These are phyloP conservation scores for Meta bourneti DNA, from an alignment of 2,888 invertebrate species.

Conservation along the genomic window DNA sequence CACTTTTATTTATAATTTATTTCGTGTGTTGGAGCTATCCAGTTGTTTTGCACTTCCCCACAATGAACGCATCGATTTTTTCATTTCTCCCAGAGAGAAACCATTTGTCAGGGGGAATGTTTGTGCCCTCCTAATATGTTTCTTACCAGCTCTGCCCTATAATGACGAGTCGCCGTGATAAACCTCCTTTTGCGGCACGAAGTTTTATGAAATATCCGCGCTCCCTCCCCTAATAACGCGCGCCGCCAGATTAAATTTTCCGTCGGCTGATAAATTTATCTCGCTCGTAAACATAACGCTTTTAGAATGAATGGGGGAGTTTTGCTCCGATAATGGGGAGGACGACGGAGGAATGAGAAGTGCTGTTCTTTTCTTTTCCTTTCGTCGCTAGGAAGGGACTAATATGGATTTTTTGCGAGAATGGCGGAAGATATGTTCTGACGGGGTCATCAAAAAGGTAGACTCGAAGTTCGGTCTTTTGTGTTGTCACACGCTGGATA, in stretches of 20 bases:
- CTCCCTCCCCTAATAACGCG: slow-evolving; percentile 4
- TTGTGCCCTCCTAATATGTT: slow-evolving; percentile 40
- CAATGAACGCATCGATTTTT: slow-evolving; percentile 11
- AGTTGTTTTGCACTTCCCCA: slow-evolving; percentile 11
- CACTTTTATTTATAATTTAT: slow-evolving; percentile 1
- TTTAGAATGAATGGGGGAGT: too few relatives aligned
- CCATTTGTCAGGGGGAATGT: slow-evolving; percentile 46
- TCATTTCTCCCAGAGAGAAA: slow-evolving; percentile 1
- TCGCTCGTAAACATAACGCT: neutral
- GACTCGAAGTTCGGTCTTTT: too few relatives aligned
- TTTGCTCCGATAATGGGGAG: neutral
- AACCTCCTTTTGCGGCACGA: slow-evolving; percentile 30
- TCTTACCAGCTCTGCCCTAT: slow-evolving; percentile 1
- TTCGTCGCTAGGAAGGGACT: too few relatives aligned
- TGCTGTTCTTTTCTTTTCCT: too few relatives aligned
- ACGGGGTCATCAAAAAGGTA: too few relatives aligned
- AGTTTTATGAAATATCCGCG: slow-evolving; percentile 16
- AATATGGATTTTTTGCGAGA: too few relatives aligned
- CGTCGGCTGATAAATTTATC: slow-evolving; percentile 7
- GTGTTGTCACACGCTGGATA: too few relatives aligned
- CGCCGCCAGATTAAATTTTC: slow-evolving; percentile 14
- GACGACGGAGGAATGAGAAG: too few relatives aligned
- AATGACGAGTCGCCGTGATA: slow-evolving; percentile 42
- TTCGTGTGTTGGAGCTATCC: neutral
- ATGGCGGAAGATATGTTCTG: too few relatives aligned